phyloP scores from a whole-genome alignment of 1,140 invertebrate species.

The Doryteuthis pealeii region DNA sequence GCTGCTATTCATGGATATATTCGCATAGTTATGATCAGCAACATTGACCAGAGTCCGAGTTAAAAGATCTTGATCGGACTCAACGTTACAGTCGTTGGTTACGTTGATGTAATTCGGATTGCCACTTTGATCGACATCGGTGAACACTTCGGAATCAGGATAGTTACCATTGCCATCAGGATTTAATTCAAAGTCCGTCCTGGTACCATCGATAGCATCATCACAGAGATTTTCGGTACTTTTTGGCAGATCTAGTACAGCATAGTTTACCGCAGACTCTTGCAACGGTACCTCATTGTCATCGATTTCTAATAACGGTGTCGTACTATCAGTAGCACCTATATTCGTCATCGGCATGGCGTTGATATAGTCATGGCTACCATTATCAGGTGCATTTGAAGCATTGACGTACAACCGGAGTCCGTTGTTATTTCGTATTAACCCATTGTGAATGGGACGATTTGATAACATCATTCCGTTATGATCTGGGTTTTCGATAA shows the following conservation, averaged over 20 bases:
- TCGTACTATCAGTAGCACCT: not conserved
- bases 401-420: conserved; percentile 42
- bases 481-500: conserved; percentile 19
- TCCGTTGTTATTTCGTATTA: conserved; percentile 19
- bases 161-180: conserved; percentile 25
- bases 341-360: conserved; percentile 20
- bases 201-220: conserved; percentile 1
- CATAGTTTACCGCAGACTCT: conserved; percentile 41
- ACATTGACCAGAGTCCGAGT: conserved; percentile 3
- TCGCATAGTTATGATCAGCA: conserved; percentile 38
- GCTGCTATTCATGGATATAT: conserved; percentile 25
- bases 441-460: not conserved
- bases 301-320: conserved; percentile 1
- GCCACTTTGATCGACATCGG: conserved; percentile 14
- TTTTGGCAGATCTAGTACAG: conserved; percentile 41
- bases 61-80: not conserved
- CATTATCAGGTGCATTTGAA: conserved; percentile 18
- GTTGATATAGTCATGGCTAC: conserved; percentile 42
- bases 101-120: conserved; percentile 43
- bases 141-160: conserved; percentile 30
- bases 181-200: conserved; percentile 12
- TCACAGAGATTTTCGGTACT: conserved; percentile 38
- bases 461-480: conserved; percentile 19
- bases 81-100: conserved; percentile 8
- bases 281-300: not conserved